Percentiles rank a stretch among this genome's conserved stretches.
phyloP scores from a whole-genome alignment of 2,113 vertebrate genomes.

The Machaerirhynchus nigripectus region DNA sequence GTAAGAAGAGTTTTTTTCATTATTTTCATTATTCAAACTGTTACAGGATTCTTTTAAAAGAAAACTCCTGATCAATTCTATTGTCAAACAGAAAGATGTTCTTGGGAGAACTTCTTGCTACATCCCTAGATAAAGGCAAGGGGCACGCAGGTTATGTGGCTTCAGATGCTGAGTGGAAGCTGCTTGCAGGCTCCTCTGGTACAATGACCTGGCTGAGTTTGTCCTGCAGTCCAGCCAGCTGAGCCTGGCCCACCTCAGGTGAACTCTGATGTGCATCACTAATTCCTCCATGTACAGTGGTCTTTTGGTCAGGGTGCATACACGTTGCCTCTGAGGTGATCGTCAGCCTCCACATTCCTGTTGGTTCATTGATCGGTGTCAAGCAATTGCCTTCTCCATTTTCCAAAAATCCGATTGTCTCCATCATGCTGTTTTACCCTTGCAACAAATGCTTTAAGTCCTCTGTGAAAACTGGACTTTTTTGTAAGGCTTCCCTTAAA shows the following conservation, averaged over 20 bases:
- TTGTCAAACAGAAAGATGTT: background rate
- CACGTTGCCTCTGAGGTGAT: background rate
- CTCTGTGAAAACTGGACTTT: background rate
- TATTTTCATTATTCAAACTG: background rate
- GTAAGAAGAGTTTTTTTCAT: background rate
- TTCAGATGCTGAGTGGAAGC: background rate
- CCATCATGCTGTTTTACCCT: background rate
- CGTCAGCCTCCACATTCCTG: background rate
- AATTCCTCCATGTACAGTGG: background rate
- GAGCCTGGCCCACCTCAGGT: background rate
- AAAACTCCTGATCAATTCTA: background rate
- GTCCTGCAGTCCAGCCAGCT: background rate
- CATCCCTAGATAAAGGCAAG: background rate
- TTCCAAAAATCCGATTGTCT: background rate
- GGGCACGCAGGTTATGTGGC: fast-evolving
- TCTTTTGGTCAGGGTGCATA: background rate
- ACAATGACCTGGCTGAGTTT: background rate
- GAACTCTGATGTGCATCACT: background rate
- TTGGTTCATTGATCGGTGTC: background rate
- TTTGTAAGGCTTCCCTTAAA: background rate
- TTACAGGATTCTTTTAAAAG: background rate
- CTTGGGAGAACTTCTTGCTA: background rate
- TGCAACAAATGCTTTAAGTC: background rate
- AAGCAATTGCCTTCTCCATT: background rate
- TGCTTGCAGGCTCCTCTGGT: background rate